A percentile compares a stretch with the other conserved stretches of the same genome.
Evolutionary conservation across 2,797 vertebrate genomes (phyloP).

Genomic region (Spinibarbus caldwelli): DNA sequence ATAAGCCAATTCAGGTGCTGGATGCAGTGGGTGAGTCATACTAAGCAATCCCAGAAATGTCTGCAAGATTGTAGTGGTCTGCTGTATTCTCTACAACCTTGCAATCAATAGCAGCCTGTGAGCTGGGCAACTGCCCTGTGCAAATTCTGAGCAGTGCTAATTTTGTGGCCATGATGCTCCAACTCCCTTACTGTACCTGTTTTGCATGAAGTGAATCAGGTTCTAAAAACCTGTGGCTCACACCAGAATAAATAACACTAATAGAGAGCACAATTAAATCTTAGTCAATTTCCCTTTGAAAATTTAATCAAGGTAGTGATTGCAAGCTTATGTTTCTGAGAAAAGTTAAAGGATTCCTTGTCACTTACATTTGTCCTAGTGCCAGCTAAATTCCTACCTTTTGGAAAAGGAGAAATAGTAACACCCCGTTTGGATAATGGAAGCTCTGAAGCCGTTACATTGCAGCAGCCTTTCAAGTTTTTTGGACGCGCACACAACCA

Average conservation of each 20-base stretch:
- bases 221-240: too few species aligned
- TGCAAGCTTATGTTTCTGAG: neutral
- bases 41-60: neutral
- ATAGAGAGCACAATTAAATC: neutral
- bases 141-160: too few species aligned
- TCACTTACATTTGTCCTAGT: neutral
- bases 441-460: neutral
- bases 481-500: neutral
- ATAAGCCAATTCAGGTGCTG: neutral
- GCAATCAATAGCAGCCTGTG: too few species aligned
- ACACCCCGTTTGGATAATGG: neutral
- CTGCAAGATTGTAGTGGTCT: neutral
- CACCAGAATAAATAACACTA: too few species aligned
- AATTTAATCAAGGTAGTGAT: rapidly evolving
- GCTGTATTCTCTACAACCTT: too few species aligned
- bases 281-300: neutral
- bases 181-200: too few species aligned
- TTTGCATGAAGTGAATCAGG: too few species aligned
- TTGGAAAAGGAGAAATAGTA: neutral
- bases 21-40: neutral
- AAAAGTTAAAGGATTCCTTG: neutral
- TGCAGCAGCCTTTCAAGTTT: neutral
- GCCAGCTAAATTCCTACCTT: neutral
- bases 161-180: too few species aligned
- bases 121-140: too few species aligned